Evolutionary conservation across 2,113 vertebrate species (phyloP).

Genomic region (Daphoenositta chrysoptera): DNA sequence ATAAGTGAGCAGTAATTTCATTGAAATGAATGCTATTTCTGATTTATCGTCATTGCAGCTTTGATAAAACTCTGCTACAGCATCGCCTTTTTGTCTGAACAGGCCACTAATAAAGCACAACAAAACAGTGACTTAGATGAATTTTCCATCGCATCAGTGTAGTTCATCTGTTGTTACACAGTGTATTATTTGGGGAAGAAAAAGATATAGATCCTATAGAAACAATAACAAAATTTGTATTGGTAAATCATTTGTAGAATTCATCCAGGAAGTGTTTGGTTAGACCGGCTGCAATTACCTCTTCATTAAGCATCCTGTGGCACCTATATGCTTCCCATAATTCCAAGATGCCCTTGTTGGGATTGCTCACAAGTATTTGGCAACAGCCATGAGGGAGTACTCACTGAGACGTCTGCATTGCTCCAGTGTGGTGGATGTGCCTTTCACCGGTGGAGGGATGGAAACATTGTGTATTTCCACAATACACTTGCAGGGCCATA

Average conservation of each 20-base stretch:
- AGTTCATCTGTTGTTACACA: neutral
- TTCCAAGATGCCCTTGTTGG: neutral
- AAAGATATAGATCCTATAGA: neutral
- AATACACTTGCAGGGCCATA: neutral
- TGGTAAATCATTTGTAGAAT: neutral
- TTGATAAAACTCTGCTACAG: neutral
- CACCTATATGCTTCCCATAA: neutral
- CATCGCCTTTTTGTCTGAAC: neutral
- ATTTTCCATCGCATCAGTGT: accelerated
- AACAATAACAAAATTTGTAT: neutral
- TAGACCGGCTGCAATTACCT: neutral
- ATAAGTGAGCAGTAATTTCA: neutral
- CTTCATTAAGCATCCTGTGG: neutral
- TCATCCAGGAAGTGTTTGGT: neutral
- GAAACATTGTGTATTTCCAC: neutral
- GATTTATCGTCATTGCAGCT: neutral
- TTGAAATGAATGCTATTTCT: neutral
- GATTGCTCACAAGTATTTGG: neutral
- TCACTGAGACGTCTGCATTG: neutral
- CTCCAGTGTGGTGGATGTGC: neutral
- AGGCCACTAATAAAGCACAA: neutral
- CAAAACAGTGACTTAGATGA: neutral
- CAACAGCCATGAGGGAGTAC: neutral
- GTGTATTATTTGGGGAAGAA: neutral
- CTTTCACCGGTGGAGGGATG: neutral